A percentile compares a stretch with the other conserved stretches of the same genome.
Evolutionary conservation across 2,113 vertebrate species (phyloP).

Genomic region (Lepisosteus osseus): DNA sequence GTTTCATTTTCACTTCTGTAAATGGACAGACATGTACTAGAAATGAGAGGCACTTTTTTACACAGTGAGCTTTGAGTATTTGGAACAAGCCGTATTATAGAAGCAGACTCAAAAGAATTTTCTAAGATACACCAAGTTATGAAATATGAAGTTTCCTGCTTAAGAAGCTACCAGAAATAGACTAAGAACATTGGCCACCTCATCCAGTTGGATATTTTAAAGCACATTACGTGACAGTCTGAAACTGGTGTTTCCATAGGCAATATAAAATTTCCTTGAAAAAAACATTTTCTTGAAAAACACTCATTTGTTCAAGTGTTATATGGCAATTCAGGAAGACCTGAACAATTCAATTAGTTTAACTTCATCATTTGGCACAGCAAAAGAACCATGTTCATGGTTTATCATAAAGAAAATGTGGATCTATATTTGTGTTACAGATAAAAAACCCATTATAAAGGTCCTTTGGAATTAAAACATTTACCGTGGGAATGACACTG

Average conservation of each 20-base stretch:
- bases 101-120: not conserved
- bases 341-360: too few species aligned
- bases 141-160: too few species aligned
- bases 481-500: not conserved
- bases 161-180: too few species aligned
- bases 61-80: not conserved
- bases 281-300: too few species aligned
- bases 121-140: not conserved
- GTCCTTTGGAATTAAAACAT: conserved; percentile 8
- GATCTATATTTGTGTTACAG: not conserved
- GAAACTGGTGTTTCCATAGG: too few species aligned
- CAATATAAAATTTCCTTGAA: too few species aligned
- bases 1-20: not conserved
- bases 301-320: not conserved
- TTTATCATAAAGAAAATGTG: not conserved
- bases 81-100: too few species aligned
- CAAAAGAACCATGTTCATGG: too few species aligned
- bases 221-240: too few species aligned
- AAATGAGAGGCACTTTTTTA: conserved; percentile 8
- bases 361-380: too few species aligned
- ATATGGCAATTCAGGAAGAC: not conserved
- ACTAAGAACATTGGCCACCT: too few species aligned
- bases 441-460: not conserved
- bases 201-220: too few species aligned
- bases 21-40: conserved; percentile 2